Conservation (phyloP, 2,888 invertebrate genomes). For the Blera fallax region DNA sequence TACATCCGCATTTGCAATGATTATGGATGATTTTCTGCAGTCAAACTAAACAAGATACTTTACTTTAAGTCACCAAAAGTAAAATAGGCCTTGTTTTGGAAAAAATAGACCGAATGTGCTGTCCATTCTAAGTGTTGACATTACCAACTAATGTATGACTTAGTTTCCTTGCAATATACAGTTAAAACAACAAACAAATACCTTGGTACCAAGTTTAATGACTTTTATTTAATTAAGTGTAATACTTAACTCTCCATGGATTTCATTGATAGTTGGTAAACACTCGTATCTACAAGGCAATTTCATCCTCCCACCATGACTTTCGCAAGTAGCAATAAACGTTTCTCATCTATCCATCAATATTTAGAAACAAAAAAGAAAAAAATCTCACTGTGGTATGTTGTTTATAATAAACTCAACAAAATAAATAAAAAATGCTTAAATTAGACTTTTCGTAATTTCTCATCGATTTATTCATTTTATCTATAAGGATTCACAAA, state of each 20-base stretch:
- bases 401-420: conserved; percentile 30
- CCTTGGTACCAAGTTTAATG: neutral
- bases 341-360: conserved; percentile 17
- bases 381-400: conserved; percentile 24
- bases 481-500: conserved; percentile 24
- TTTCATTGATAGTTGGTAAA: neutral
- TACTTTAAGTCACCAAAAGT: too few species aligned
- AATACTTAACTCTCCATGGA: neutral
- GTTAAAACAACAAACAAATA: neutral
- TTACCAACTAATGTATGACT: too few species aligned
- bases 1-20: too few species aligned
- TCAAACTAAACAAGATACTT: too few species aligned
- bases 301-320: neutral
- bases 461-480: conserved; percentile 56
- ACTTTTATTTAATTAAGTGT: neutral
- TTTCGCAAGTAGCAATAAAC: conserved; percentile 18
- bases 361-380: conserved; percentile 21
- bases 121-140: too few species aligned
- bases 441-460: conserved; percentile 73
- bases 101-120: too few species aligned
- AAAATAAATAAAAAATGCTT: conserved; percentile 60
- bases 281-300: neutral
- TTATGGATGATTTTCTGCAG: too few species aligned
- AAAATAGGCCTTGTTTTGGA: too few species aligned
- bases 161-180: neutral